Base-by-base conservation (phyloP, 2,888 invertebrate genomes). In the Drosophila pseudotalamancana region DNA sequence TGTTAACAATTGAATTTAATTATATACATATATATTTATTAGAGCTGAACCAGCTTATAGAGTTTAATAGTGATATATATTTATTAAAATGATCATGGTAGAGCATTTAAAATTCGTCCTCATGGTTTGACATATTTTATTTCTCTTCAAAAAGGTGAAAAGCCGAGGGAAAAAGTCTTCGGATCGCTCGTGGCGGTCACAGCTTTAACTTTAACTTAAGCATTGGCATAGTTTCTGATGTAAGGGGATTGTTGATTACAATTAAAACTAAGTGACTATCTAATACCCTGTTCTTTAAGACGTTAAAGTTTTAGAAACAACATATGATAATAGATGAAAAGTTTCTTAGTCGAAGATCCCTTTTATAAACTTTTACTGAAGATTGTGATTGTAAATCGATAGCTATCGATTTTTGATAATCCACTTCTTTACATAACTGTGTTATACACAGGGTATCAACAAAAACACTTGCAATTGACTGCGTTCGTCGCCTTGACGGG, bases 211-310 rank as follows among this genome's bases (percentile, higher is more conserved):
- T 81, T 29, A 51, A 48, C 35, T 42, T 55, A 37, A 76, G 82
- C 73, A 79, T 74, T 55, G 65, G 46, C 56, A 79, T 79, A 69
- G 74, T 72, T 76, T n/a, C n/a, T 31, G 19, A 21, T 32, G 23
- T 43, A 11, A 31, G 27, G 19, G n/a, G n/a, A 27, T 40, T 19
- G 29, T 1, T n/a, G 14, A 3, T 6, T 11, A 8, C 3, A 14
- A 2, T 6, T 12, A 4, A 23, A 16, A 34, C 4, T 9, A 5
- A 18, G 1, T 19, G 19, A 19, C 12, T n/a, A 6, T 1, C 18
- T 1, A 4, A 37, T 37, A 27, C 34, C 27, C 49, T 48, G n/a
- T 4, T 25, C 4, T 23, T 21, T n/a, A 0, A 25, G 11, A 16
- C 11, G n/a, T n/a, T n/a, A n/a, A n/a, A n/a, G n/a, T n/a, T n/a